Evolutionary conservation across 2,888 invertebrate species (phyloP), one percentile per base, ranked within the genome.

Genomic region (Heliconius erato): DNA sequence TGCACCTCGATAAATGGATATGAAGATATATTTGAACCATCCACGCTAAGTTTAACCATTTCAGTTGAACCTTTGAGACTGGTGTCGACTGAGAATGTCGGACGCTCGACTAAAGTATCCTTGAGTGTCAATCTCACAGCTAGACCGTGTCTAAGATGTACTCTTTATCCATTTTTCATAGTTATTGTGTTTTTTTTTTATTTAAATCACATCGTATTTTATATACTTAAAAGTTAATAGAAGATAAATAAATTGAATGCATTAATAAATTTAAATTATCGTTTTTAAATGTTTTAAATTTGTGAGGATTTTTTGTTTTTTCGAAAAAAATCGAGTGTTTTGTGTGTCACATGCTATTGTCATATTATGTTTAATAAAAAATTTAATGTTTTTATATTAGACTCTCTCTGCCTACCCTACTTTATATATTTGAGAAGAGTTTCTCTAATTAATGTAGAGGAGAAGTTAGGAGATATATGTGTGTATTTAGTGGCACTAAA

Each of bases 21-120:
- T 78, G 81, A 83, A 74, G 82, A 82, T 79, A 78, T 85, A 83
- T 84, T 85, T 84, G 81, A 79, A 80, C 82, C 44, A 79, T 28
- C 74, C 77, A 35, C 67, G 65, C 76, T 81, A 67, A 74, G 74
- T 83, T 81, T 74, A 76, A 81, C 78, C 26, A 79, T 83, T 81
- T 72, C 40, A 76, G 69, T 63, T 49, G 32, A 74, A 67, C 40
- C n/a, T 69, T 71, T n/a, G 65, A 77, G 35, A 63, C 32, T 68
- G 49, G 49, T 49, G 44, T 44, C 44, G 67, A 68, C 80, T 69
- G 76, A 76, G 68, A 81, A 81, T 81, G 74, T 69, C 68, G 40
- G 23, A 44, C 28, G 40, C 35, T 59, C 40, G 40, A 26, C 35
- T 12, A 77, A 40, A 63, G 35, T 77, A 26, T 54, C 49, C 49